phyloP scores from a whole-genome alignment of 1,140 invertebrate species.

The Lucilia sericata region DNA sequence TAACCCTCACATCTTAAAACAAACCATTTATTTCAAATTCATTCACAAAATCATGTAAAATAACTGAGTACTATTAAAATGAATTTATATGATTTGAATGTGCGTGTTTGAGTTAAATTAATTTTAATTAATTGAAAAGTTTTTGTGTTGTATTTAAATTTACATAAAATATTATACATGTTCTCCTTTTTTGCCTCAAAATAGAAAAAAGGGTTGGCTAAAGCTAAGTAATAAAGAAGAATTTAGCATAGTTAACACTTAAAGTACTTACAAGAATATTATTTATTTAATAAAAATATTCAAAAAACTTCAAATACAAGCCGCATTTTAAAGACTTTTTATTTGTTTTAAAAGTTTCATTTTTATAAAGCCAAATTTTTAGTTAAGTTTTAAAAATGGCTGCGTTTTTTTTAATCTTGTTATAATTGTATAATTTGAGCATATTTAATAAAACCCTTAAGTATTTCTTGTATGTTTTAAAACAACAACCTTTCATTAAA shows the following conservation, averaged over 20 bases:
- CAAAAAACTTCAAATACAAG: too few species aligned
- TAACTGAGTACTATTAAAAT: neutral
- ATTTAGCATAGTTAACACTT: too few species aligned
- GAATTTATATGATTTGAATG: conserved; percentile 1
- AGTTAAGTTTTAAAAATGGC: neutral
- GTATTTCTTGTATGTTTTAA: neutral
- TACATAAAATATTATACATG: neutral
- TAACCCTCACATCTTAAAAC: neutral
- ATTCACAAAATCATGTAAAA: neutral
- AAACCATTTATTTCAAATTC: neutral
- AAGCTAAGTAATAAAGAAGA: too few species aligned
- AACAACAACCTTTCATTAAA: neutral
- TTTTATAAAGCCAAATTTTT: too few species aligned
- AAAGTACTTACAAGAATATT: too few species aligned
- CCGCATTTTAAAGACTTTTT: too few species aligned
- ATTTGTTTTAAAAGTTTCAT: too few species aligned
- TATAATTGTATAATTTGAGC: too few species aligned
- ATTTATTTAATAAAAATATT: too few species aligned
- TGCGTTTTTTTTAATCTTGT: neutral
- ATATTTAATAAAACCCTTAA: neutral
- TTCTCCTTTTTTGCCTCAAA: neutral
- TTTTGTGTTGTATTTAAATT: conserved; percentile 27
- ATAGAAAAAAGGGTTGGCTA: too few species aligned
- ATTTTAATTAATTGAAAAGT: conserved; percentile 25
- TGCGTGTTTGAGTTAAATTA: conserved; percentile 25